Conservation (phyloP, 2,888 invertebrate species). For the Dastarcus helophoroides region DNA sequence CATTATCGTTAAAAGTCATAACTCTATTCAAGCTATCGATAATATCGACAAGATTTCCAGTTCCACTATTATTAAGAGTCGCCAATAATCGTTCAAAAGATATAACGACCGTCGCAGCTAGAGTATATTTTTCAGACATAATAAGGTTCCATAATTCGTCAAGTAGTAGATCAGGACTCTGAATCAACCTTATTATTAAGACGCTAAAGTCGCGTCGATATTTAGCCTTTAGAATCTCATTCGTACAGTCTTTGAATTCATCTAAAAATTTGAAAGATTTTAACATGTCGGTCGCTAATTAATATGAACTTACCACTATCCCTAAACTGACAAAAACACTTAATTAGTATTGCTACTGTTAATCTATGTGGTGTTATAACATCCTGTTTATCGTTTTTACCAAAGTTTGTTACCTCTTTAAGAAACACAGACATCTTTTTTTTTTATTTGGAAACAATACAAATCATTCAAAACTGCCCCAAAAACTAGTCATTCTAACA, state of each 20-base stretch:
- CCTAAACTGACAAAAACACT: constrained; percentile 59
- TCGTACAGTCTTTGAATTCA: constrained; percentile 36
- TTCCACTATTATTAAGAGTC: constrained; percentile 45
- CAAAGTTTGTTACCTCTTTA: no score
- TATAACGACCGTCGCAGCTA: constrained; percentile 45
- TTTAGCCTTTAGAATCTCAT: constrained; percentile 43
- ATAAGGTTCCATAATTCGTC: constrained; percentile 53
- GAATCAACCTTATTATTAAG: constrained; percentile 65
- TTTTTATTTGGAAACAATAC: no score
- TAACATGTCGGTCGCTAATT: constrained; percentile 7
- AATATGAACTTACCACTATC: constrained; percentile 34
- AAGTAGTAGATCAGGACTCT: constrained; percentile 70
- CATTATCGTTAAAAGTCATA: constrained; percentile 18
- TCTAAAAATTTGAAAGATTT: constrained; percentile 34
- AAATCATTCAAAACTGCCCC: no score
- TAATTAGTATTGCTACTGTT: constrained; percentile 62
- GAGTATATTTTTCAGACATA: constrained; percentile 48
- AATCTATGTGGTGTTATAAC: constrained; percentile 71
- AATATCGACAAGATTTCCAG: constrained; percentile 31
- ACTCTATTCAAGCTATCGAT: constrained; percentile 27
- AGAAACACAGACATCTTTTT: no score
- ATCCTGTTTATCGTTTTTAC: constrained; percentile 39
- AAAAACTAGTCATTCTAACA: no score
- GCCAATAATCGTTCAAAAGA: constrained; percentile 48
- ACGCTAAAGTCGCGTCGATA: constrained; percentile 70